Base-by-base conservation (phyloP, 2,113 vertebrate species). In the Isurus oxyrinchus region DNA sequence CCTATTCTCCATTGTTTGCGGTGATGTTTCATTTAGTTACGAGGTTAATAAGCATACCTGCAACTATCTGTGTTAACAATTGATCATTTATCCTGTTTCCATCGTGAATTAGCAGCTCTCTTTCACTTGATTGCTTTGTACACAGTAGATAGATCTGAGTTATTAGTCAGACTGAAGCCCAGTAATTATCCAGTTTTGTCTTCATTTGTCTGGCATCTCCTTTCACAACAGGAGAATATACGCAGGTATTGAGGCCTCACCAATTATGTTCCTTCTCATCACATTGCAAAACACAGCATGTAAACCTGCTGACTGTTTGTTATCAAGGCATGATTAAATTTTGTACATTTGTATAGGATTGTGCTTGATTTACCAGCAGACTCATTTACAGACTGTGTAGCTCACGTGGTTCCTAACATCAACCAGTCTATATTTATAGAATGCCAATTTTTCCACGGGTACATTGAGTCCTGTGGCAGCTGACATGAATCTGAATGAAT, bases 51-150 rank as follows among this genome's bases (percentile, higher is more conserved):
- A 94, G 59, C 61, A 23, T 63, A 63, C 35, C 59, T 66, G n/a
- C 19, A 63, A n/a, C 59, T n/a, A 19, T 94, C 90, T 63, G n/a
- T 63, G 21, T 94, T 40, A 40, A n/a, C 61, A n/a, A 94, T 66
- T 94, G 90, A 66, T 94, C 90, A 94, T 66, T 94, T n/a, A 63
- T 94, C 57, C 59, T 40, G n/a, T 94, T 94, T 94, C 90, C 16
- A 66, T 10, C 44, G 16, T 66, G 90, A 66, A 61, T 66, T 94
- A 94, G 90, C 59, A 94, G 35, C 90, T 11, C n/a, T 94, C 59
- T 44, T n/a, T 63, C 19, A n/a, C 90, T 40, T 66, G 63, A 63
- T 21, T 94, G 59, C 90, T 66, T 66, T 40, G n/a, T 94, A 23
- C 16, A n/a, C 61, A 63, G 14, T 3, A 94, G 90, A 63, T 63